Conservation (phyloP, 1,140 invertebrate species). For the Penaeus indicus region DNA sequence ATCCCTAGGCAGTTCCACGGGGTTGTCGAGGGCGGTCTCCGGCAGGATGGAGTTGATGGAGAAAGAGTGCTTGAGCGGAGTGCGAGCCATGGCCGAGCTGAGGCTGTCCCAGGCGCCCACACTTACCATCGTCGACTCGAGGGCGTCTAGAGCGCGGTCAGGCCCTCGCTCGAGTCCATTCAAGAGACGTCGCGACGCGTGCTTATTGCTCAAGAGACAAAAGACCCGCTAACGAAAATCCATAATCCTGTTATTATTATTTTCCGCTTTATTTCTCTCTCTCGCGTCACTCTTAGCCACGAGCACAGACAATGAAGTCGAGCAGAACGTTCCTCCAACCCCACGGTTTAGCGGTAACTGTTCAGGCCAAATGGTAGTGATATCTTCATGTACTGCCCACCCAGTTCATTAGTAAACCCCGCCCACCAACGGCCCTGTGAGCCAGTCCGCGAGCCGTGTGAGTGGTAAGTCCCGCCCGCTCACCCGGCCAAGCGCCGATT, state of each 20-base stretch:
- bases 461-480: slow-evolving; percentile 1
- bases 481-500: background rate
- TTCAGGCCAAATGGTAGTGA: slow-evolving; percentile 27
- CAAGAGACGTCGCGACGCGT: no score
- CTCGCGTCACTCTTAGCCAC: background rate
- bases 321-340: slow-evolving; percentile 27
- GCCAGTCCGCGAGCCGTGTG: slow-evolving; percentile 4
- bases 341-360: slow-evolving; percentile 59
- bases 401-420: slow-evolving; percentile 19
- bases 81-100: slow-evolving; percentile 72
- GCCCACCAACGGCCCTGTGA: slow-evolving; percentile 1
- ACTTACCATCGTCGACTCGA: slow-evolving; percentile 39
- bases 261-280: background rate
- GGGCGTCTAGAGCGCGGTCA: background rate
- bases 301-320: background rate
- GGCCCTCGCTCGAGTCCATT: slow-evolving; percentile 38
- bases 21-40: slow-evolving; percentile 69
- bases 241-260: slow-evolving; percentile 24
- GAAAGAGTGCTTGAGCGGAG: slow-evolving; percentile 79
- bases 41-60: slow-evolving; percentile 79
- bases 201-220: slow-evolving; percentile 8
- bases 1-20: slow-evolving; percentile 33
- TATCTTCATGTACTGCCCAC: slow-evolving; percentile 51
- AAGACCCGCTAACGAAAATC: background rate
- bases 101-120: slow-evolving; percentile 47